Evolutionary conservation across 2,113 vertebrate species (phyloP), one percentile per base, ranked within the genome.

Genomic region (Phylloscopus whistleri): DNA sequence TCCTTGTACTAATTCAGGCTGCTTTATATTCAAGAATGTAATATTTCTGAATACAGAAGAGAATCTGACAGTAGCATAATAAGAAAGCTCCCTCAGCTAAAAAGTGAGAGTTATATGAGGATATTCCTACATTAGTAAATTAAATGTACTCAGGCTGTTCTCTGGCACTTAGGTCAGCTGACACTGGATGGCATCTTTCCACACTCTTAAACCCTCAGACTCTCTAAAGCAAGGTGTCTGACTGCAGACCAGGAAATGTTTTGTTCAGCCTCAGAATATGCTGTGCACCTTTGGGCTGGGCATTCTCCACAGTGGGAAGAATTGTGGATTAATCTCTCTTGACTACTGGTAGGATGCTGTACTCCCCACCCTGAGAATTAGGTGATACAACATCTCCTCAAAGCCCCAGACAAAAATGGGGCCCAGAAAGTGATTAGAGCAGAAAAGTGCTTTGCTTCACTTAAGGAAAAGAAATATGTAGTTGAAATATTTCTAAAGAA

Each of bases 151-250:
- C 16, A 52, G 35, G 30, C 28, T 63, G 10, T 72, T 80, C 28
- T 63, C 43, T 68, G 63, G 12, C 33, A 46, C 7, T 59, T 56
- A 59, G 43, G 43, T 79, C 41, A 48, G 8, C 31, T 12, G 2
- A 20, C 46, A 19, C 6, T 1, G 2, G 52, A 58, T 7, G 10
- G 4, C 35, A 37, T 53, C 73, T 15, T 93, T 82, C 64, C 22
- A 62, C 5, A 8, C 9, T 62, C 30, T n/a, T 55, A 68, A 79
- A n/a, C 5, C 16, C 16, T 18, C 1, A 0, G 27, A 46, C 0
- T 4, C 11, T 58, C 27, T 24, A 62, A 66, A 78, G 22, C 6
- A 39, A 49, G 4, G 7, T 27, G 14, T 8, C 21, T 86, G 30
- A 56, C 16, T 43, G n/a, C 18, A 75, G n/a, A 55, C 23, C 4